phyloP scores from a whole-genome alignment of 2,888 invertebrate species.

The Celastrina argiolus region DNA sequence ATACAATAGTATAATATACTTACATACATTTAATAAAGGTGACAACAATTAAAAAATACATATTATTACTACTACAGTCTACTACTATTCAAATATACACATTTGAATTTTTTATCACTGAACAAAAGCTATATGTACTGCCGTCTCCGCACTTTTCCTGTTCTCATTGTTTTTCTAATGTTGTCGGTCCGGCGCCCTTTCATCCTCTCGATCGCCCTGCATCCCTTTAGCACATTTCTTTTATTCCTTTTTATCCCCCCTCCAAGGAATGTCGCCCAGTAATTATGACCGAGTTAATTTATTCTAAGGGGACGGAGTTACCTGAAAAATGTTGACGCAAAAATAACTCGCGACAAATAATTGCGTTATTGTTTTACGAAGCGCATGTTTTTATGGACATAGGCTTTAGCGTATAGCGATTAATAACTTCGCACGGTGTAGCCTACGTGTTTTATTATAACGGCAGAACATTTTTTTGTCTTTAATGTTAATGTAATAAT shows the following conservation, averaged over 20 bases:
- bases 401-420: not conserved
- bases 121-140: not conserved
- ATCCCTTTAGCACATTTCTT: conserved; percentile 71
- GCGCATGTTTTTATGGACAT: conserved; percentile 5
- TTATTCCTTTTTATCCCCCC: conserved; percentile 58
- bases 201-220: conserved; percentile 68
- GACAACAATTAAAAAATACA: too few relatives aligned
- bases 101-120: too few relatives aligned
- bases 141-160: conserved; percentile 39
- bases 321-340: conserved; percentile 31
- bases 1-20: too few relatives aligned
- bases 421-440: not conserved
- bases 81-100: too few relatives aligned
- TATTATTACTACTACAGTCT: too few relatives aligned
- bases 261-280: conserved; percentile 54
- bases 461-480: too few relatives aligned
- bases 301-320: conserved; percentile 37
- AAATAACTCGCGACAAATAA: conserved; percentile 8
- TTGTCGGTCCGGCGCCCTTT: conserved; percentile 62
- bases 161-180: conserved; percentile 60
- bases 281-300: conserved; percentile 57
- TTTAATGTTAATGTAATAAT: too few relatives aligned
- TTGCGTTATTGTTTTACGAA: not conserved
- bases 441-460: too few relatives aligned
- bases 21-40: too few relatives aligned